Conservation (phyloP, 1,140 invertebrate species). For the Plodia interpunctella region DNA sequence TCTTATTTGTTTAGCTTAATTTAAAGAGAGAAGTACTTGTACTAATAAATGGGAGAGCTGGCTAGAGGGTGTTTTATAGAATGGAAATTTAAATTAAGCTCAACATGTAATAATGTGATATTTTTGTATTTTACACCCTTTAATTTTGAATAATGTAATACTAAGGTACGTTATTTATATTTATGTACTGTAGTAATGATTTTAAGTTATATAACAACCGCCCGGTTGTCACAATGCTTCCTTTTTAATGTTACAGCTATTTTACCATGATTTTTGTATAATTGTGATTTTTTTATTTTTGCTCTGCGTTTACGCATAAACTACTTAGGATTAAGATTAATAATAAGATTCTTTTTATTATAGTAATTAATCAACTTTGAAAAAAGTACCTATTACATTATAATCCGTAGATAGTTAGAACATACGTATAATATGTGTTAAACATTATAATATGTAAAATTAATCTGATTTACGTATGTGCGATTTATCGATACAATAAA, state of each 20-base stretch:
- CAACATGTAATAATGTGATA: conserved; percentile 77
- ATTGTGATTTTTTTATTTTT: conserved; percentile 45
- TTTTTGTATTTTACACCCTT: conserved; percentile 70
- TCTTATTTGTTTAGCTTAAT: conserved; percentile 75
- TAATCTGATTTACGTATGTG: conserved; percentile 32
- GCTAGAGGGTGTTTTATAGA: conserved; percentile 31
- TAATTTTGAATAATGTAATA: conserved; percentile 52
- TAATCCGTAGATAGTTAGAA: conserved; percentile 67
- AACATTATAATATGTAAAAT: conserved; percentile 27
- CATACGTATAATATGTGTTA: conserved; percentile 42
- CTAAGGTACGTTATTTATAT: conserved; percentile 62
- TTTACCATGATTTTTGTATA: conserved; percentile 40
- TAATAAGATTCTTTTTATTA: conserved; percentile 51
- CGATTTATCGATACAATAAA: conserved; percentile 13
- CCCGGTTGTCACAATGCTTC: conserved; percentile 56
- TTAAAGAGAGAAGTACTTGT: conserved; percentile 37
- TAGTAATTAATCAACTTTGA: conserved; percentile 61
- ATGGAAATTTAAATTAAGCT: conserved; percentile 73
- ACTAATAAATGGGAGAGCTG: not conserved
- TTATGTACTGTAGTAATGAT: conserved; percentile 43
- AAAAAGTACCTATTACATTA: conserved; percentile 50
- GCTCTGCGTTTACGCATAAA: conserved; percentile 58
- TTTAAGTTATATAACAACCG: conserved; percentile 30
- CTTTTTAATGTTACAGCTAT: conserved; percentile 65
- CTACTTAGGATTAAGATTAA: conserved; percentile 57